Evolutionary conservation across 2,113 vertebrate species (phyloP), one percentile per base, ranked within the genome.

Genomic region (Chloebia gouldiae): DNA sequence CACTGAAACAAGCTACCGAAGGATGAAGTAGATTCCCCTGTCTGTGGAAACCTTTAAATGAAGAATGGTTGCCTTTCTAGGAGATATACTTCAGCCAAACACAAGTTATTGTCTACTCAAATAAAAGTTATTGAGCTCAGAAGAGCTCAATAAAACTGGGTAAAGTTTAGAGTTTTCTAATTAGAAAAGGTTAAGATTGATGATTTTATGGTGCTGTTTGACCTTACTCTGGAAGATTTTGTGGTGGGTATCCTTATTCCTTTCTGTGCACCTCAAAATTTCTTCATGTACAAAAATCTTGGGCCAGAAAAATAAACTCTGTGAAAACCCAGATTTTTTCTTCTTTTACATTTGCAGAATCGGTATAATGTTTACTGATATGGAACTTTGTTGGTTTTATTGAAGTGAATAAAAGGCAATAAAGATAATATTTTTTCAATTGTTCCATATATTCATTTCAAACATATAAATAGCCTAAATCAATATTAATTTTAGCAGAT

Each of bases 11-110:
- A 91, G 27, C 20, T 82, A 85, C 78, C 4, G 33, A 79, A 40
- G 57, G 22, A 45, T 56, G 44, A 93, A 87, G 65, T 72, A 76
- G 49, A 60, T 87, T 89, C 64, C 59, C 60, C 27, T 89, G 47
- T 81, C 89, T 94, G 21, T 84, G 31, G 73, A 87, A 95, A 84
- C 35, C 50, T 83, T 90, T 76, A 95, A 77, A 83, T 92, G 81
- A 91, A 86, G 49, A 91, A 88, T 45, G 20, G 25, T 73, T 81
- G 25, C 39, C 50, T 83, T 81, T 88, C 80, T 73, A 63, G 13
- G 59, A 83, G 47, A 72, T 68, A 72, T 0, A 14, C 35, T 79
- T 95, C 57, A 93, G 68, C 12, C 50, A 66, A 90, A 80, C 25
- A 78, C 12, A 89, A 83, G 51, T 47, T 81, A 75, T 42, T 89